Evolutionary conservation across 2,888 invertebrate genomes (phyloP).

Genomic region (Hoplodrina blanda): DNA sequence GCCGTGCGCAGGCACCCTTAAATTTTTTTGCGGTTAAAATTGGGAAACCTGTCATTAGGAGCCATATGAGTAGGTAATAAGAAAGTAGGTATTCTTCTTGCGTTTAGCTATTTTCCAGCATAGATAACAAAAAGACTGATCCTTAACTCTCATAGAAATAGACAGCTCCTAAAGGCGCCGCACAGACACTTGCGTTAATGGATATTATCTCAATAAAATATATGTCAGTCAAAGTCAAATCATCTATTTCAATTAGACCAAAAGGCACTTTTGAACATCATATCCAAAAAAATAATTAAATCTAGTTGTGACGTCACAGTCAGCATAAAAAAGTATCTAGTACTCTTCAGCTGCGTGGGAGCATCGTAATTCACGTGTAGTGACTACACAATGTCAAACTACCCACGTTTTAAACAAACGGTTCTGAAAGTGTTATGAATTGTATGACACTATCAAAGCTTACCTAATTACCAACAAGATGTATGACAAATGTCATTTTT

Average conservation of each 20-base stretch:
- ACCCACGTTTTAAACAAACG: slow-evolving; percentile 17
- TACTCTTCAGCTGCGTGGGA: slow-evolving; percentile 38
- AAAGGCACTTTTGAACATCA: no score
- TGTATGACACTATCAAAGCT: not conserved
- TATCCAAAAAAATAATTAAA: no score
- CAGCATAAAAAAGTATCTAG: slow-evolving; percentile 27
- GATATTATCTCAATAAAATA: no score
- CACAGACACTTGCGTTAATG: no score
- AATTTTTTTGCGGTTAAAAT: no score
- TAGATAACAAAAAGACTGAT: not conserved
- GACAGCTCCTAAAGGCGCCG: no score
- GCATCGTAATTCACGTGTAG: slow-evolving; percentile 29
- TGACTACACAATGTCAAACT: slow-evolving; percentile 28
- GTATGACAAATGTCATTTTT: not conserved
- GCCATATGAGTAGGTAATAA: no score
- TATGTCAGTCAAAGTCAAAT: no score
- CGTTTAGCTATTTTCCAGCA: no score
- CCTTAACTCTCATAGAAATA: not conserved
- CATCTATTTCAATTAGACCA: not conserved
- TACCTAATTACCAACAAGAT: not conserved
- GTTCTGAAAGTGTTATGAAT: not conserved
- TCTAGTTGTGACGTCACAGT: slow-evolving; percentile 24
- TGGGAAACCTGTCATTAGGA: no score
- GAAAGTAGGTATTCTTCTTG: no score
- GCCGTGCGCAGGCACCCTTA: no score